Conservation (phyloP, 1,140 invertebrate genomes). For the Cryptotermes secundus region DNA sequence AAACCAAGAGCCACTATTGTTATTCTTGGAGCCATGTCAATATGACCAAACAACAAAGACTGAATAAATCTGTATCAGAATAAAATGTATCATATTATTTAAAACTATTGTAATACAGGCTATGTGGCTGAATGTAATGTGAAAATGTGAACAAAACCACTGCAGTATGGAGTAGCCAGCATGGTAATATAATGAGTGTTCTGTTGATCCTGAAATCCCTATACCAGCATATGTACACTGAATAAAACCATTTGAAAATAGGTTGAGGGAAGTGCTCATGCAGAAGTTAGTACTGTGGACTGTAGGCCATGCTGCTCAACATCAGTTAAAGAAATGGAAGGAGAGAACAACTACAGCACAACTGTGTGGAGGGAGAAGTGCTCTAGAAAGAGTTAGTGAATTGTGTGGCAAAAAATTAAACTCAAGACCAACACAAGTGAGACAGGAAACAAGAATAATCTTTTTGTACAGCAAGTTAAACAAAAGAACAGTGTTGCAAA, state of each 20-base stretch:
- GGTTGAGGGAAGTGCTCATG: not conserved
- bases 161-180: too few species aligned
- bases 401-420: not conserved
- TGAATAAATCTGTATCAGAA: too few species aligned
- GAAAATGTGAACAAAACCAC: too few species aligned
- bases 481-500: conserved; percentile 4
- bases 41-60: not conserved
- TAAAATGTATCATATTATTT: too few species aligned
- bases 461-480: conserved; percentile 11
- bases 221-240: not conserved
- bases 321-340: not conserved
- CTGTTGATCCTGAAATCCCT: not conserved
- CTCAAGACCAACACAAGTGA: not conserved
- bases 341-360: not conserved
- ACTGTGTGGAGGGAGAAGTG: not conserved
- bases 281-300: not conserved
- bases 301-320: not conserved
- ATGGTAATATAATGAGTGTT: not conserved
- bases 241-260: not conserved
- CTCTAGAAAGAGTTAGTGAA: conserved; percentile 16
- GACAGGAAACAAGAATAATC: conserved; percentile 17
- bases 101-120: too few species aligned
- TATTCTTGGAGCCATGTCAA: too few species aligned
- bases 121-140: too few species aligned
- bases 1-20: too few species aligned